These are phyloP conservation scores for Cephalopterus ornatus DNA, from an alignment of 2,113 vertebrate genomes.

Conservation along the genomic window DNA sequence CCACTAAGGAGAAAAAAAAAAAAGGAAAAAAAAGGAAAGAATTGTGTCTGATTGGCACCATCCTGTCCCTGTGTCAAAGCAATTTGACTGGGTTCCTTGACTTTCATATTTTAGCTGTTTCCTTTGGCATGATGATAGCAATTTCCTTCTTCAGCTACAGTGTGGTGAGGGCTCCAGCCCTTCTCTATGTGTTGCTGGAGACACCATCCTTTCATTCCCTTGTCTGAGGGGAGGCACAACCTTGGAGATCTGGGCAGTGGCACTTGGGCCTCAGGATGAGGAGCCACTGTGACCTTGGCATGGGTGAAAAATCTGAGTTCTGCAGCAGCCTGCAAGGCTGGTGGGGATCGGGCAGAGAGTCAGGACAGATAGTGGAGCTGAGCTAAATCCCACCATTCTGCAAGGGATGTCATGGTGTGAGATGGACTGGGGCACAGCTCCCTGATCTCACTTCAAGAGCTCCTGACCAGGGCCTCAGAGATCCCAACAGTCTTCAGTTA, in stretches of 20 bases:
- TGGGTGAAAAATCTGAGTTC: background rate
- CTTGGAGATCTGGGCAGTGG: background rate
- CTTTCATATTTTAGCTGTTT: constrained; percentile 25
- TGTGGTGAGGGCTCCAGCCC: background rate
- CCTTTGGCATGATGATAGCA: background rate
- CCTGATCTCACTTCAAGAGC: background rate
- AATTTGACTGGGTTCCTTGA: background rate
- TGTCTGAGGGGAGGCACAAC: background rate
- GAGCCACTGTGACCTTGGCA: background rate
- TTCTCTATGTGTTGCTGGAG: background rate
- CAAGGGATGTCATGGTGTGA: background rate
- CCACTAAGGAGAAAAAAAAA: background rate
- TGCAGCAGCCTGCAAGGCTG: background rate
- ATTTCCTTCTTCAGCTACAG: background rate
- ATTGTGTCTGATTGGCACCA: background rate
- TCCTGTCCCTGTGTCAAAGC: background rate
- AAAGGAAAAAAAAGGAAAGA: background rate
- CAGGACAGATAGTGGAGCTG: background rate
- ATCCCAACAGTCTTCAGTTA: background rate
- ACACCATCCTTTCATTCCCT: background rate
- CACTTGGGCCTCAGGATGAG: background rate
- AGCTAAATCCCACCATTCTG: background rate
- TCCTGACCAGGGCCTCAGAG: background rate
- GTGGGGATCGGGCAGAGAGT: background rate
- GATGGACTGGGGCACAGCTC: fast-evolving